Conservation (phyloP, 2,888 invertebrate species). For the Hypena proboscidalis region DNA sequence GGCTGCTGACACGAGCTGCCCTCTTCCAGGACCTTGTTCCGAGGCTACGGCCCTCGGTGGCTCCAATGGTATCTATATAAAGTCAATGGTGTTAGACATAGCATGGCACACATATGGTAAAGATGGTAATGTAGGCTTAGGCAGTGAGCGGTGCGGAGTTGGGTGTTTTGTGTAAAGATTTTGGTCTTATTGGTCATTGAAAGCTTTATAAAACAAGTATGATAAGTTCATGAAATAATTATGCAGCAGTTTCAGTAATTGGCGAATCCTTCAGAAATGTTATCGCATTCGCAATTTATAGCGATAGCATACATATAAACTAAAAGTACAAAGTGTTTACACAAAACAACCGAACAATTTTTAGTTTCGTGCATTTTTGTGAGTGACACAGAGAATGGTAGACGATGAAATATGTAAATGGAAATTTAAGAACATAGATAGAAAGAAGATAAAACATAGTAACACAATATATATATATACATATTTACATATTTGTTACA, state of each 20-base stretch:
- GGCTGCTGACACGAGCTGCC: constrained; percentile 88
- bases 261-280: no score
- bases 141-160: constrained; percentile 37
- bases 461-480: constrained; percentile 10
- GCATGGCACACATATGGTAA: constrained; percentile 4
- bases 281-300: no score
- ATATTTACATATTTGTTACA: constrained; percentile 22
- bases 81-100: constrained; percentile 29
- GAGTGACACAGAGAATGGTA: neutral
- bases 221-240: no score
- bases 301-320: no score
- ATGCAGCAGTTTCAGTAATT: no score
- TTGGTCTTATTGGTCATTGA: no score
- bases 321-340: constrained; percentile 3
- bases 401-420: neutral
- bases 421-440: neutral
- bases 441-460: neutral
- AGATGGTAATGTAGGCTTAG: constrained; percentile 36
- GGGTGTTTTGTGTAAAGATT: constrained; percentile 7
- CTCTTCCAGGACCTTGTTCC: constrained; percentile 69
- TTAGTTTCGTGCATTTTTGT: constrained; percentile 3
- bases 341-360: constrained; percentile 3
- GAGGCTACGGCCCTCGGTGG: constrained; percentile 73
- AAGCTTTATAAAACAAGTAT: no score
- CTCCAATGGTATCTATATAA: constrained; percentile 75